Evolutionary conservation across 1,140 invertebrate species (phyloP).

Genomic region (Chelonus insularis): DNA sequence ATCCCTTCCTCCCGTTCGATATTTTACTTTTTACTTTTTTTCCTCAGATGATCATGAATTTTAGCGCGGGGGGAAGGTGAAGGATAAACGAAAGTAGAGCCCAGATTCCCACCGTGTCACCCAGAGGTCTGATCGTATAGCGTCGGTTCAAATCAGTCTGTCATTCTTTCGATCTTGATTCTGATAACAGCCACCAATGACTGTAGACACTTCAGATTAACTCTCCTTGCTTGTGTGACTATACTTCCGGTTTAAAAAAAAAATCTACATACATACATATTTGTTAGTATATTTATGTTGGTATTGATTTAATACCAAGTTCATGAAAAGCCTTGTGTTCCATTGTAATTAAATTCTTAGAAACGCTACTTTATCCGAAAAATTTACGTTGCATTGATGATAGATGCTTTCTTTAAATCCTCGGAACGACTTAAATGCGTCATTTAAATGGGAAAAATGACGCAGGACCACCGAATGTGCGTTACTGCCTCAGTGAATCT

Average conservation of each 20-base stretch:
- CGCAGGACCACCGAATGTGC: neutral
- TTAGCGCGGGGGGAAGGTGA: neutral
- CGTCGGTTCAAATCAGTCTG: slow-evolving; percentile 1
- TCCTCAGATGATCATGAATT: slow-evolving; percentile 7
- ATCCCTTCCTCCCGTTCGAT: slow-evolving; percentile 39
- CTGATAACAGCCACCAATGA: neutral
- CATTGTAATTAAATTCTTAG: no score
- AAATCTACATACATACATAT: no score
- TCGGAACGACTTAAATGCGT: no score
- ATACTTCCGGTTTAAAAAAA: no score
- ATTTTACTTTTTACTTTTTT: slow-evolving; percentile 15
- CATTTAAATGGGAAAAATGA: neutral
- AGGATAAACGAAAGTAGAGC: neutral
- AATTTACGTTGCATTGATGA: no score
- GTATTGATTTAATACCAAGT: no score
- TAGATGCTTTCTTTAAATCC: no score
- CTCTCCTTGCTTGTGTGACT: neutral
- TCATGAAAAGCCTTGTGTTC: no score
- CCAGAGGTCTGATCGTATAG: slow-evolving; percentile 4
- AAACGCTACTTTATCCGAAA: no score
- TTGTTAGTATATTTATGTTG: no score
- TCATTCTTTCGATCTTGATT: slow-evolving; percentile 7
- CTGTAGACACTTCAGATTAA: neutral
- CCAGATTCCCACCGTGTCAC: slow-evolving; percentile 21
- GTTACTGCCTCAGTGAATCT: neutral